Base-by-base conservation (phyloP, 2,888 invertebrate genomes). In the Drosophila nr. perissopoda region DNA sequence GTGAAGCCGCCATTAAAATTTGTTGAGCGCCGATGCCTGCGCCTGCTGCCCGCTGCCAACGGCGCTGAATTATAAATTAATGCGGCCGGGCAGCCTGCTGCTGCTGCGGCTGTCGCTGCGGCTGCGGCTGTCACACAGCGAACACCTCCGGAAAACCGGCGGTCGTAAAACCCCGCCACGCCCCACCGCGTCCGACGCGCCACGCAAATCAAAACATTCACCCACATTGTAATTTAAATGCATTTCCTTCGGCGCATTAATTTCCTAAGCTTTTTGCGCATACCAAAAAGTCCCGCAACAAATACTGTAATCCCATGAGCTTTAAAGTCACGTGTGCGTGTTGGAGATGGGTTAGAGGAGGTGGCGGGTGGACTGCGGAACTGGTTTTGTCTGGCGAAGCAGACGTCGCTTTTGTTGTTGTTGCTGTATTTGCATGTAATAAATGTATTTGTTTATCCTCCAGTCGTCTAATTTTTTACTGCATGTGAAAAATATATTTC, bases 261-360 rank as follows among this genome's bases (percentile, higher is more conserved):
- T 91, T 91, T 91, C 89, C 91, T 91, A 90, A 90, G 91, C 90
- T 91, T 91, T 90, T 91, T 86, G 83, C 90, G 89, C 87, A 87
- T 86, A 76, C 81, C 84, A 74, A 83, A 87, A 88, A 86, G 80
- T 73, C 81, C 76, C 76, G 68, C 69, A 78, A 83, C 80, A 76
- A 87, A 80, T 27, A 80, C 25, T 86, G 88, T 87, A 90, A 87
- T 87, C 90, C 90, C 87, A 73, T 73, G 86, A 87, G 89, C 89
- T 90, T 87, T 90, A 90, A 87, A 87, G 87, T 90, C 90, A 87
- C 87, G 87, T 87, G 90, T 90, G 76, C 75, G 82, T 60, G 65
- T 69, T 18, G 33, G 4, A 31, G 27, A 13, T 59, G 25, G 6
- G 52, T 56, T 16, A 33, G 21, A 3, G 40, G 10, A 16, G 16